These are phyloP conservation scores for Paragorgia papillata DNA, from an alignment of 92 coral and sea anemone species.

Conservation along the genomic window DNA sequence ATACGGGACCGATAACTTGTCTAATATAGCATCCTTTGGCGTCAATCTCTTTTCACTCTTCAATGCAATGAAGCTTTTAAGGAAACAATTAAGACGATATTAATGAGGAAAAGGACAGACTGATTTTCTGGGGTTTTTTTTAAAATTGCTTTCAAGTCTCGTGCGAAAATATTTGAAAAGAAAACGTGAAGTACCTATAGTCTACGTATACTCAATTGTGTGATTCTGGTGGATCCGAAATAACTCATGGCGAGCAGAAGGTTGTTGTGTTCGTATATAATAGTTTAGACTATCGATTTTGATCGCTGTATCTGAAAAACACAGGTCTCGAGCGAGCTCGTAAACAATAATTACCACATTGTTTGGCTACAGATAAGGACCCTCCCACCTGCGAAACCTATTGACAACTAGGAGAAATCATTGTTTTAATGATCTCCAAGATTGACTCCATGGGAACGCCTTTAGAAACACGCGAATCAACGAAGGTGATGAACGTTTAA, in stretches of 20 bases:
- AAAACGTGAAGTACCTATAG: not conserved
- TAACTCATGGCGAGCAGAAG: not conserved
- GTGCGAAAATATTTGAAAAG: conserved; percentile 18
- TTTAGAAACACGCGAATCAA: conserved; percentile 15
- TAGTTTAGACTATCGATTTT: not conserved
- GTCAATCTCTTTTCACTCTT: conserved; percentile 1
- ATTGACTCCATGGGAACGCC: conserved; percentile 19
- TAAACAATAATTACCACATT: not conserved
- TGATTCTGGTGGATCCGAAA: too few relatives aligned
- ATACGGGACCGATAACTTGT: conserved; percentile 5
- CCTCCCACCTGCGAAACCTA: conserved; percentile 21
- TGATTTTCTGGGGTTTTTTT: not conserved
- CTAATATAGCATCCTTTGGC: conserved; percentile 36
- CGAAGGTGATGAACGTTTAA: not conserved
- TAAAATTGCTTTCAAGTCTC: not conserved
- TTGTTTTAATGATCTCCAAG: not conserved
- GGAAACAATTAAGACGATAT: conserved; percentile 31
- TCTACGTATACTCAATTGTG: too few relatives aligned
- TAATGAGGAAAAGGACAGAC: not conserved
- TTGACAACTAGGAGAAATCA: not conserved
- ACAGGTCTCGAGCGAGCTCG: not conserved
- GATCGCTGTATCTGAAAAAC: not conserved
- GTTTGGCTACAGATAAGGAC: not conserved
- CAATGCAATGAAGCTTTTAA: conserved; percentile 22
- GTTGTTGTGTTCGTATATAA: not conserved